phyloP scores from a whole-genome alignment of 1,140 invertebrate genomes.

The Steinernema feltiae region DNA sequence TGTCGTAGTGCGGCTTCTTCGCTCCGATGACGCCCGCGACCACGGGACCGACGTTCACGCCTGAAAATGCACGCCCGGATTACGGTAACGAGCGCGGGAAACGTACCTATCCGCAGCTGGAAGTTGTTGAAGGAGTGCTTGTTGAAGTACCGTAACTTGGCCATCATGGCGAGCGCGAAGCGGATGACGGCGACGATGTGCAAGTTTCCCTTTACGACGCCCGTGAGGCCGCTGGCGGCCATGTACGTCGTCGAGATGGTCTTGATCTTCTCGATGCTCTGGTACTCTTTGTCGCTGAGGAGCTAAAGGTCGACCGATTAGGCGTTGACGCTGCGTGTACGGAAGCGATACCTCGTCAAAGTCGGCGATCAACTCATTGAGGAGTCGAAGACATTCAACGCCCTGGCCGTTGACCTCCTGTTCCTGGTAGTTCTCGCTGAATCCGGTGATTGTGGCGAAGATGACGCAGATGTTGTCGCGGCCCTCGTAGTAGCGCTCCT shows the following conservation, averaged over 20 bases:
- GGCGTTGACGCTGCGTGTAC: background rate
- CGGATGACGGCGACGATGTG: slow-evolving; percentile 73
- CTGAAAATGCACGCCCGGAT: slow-evolving; percentile 30
- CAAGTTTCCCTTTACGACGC: slow-evolving; percentile 30
- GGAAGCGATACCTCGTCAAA: slow-evolving; percentile 73
- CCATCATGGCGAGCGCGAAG: slow-evolving; percentile 77
- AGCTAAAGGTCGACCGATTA: slow-evolving; percentile 64
- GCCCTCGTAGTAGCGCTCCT: slow-evolving; percentile 43
- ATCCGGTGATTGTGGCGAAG: slow-evolving; percentile 89
- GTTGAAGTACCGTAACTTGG: slow-evolving; percentile 52
- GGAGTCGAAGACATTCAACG: slow-evolving; percentile 79
- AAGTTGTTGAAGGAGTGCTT: slow-evolving; percentile 93
- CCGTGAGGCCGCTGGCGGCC: slow-evolving; percentile 78
- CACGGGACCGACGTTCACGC: slow-evolving; percentile 57
- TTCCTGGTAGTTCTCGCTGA: slow-evolving; percentile 91
- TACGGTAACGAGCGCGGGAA: slow-evolving; percentile 16
- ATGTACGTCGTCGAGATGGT: slow-evolving; percentile 92
- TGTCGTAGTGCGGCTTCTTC: slow-evolving; percentile 89
- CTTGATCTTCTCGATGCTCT: slow-evolving; percentile 88
- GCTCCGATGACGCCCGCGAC: slow-evolving; percentile 83
- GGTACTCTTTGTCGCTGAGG: slow-evolving; percentile 74
- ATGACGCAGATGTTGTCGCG: slow-evolving; percentile 82
- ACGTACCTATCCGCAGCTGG: slow-evolving; percentile 62
- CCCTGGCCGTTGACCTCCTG: slow-evolving; percentile 85
- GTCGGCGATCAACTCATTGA: slow-evolving; percentile 96